A percentile compares a stretch with the other conserved stretches of the same genome.
These are phyloP conservation scores for Anthopleura xanthogrammica DNA, from an alignment of 92 coral and sea anemone species.

Conservation along the genomic window DNA sequence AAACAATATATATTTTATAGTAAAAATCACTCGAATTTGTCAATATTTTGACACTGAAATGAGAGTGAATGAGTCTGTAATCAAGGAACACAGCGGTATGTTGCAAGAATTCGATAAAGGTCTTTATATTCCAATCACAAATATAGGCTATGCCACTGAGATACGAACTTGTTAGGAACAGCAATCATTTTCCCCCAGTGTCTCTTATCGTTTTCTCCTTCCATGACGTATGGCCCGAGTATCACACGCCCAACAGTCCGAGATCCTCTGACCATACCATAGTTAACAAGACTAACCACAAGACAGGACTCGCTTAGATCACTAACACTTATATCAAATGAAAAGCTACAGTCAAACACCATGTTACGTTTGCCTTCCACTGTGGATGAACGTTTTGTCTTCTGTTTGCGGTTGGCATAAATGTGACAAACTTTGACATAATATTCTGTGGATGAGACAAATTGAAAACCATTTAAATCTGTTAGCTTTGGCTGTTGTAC, in stretches of 20 bases:
- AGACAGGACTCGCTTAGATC: constrained; percentile 67
- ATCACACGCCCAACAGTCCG: constrained; percentile 64
- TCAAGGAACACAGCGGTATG: too few relatives aligned
- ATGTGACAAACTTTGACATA: constrained; percentile 65
- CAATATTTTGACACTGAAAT: too few relatives aligned
- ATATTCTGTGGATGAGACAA: constrained; percentile 37
- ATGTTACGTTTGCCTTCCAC: constrained; percentile 54
- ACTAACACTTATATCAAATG: constrained; percentile 44
- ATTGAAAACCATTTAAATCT: neutral
- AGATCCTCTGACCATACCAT: constrained; percentile 55
- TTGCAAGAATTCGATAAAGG: too few relatives aligned
- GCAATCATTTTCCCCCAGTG: constrained; percentile 82
- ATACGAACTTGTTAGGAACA: constrained; percentile 35
- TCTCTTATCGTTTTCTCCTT: constrained; percentile 54
- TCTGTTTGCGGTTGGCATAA: constrained; percentile 45
- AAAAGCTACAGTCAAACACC: constrained; percentile 42
- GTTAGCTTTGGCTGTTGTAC: too few relatives aligned
- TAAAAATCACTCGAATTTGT: too few relatives aligned
- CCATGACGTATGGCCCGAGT: constrained; percentile 62
- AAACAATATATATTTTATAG: too few relatives aligned
- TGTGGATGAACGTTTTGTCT: constrained; percentile 57
- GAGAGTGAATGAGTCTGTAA: too few relatives aligned
- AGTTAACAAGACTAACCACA: constrained; percentile 60
- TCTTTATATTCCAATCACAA: constrained; percentile 17
- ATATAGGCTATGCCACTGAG: constrained; percentile 65